Base-by-base conservation (phyloP, 1,140 invertebrate genomes). In the Odontomachus brunneus region DNA sequence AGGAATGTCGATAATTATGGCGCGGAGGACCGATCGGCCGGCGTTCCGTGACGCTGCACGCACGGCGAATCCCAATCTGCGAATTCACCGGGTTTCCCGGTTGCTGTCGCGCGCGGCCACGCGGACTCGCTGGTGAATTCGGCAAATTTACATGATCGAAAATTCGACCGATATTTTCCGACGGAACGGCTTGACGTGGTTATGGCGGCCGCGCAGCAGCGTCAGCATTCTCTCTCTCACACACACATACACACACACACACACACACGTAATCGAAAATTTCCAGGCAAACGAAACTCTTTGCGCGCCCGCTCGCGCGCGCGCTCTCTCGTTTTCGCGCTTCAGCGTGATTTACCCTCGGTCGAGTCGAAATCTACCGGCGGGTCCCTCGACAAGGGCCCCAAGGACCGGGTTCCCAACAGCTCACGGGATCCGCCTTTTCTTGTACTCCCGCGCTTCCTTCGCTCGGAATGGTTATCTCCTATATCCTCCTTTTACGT, bases 321-420 rank as follows among this genome's bases (percentile, higher is more conserved):
- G 29, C 49, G 15, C 60, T 14, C 75, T 15, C 62, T 66, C 69
- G 63, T 51, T 76, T 66, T 15, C 24, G 49, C 63, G 49, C 65
- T 86, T 86, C 51, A 71, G 55, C 82, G 67, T 80, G 82, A 86
- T 67, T 86, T 84, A 84, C 38, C 9, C 75, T 84, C 69, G 60
- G 57, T 59, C 51, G 44, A 71, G 75, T 53, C 59, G 73, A 78
- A 83, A 75, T 78, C 62, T 59, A 69, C 51, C 82, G 29, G 49
- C 62, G 24, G 76, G 53, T 59, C 63, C 75, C 63, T 63, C 44
- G 75, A 84, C 82, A 81, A 81, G 57, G 75, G n/a, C 44, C 48
- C 82, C 55, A 62, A 84, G 75, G 75, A 71, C 74, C 44, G 63
- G 74, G 33, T 67, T 67, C 51, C 53, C 51, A 72, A 69, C 57